phyloP scores from a whole-genome alignment of 1,140 invertebrate genomes.

The Bradysia coprophila region DNA sequence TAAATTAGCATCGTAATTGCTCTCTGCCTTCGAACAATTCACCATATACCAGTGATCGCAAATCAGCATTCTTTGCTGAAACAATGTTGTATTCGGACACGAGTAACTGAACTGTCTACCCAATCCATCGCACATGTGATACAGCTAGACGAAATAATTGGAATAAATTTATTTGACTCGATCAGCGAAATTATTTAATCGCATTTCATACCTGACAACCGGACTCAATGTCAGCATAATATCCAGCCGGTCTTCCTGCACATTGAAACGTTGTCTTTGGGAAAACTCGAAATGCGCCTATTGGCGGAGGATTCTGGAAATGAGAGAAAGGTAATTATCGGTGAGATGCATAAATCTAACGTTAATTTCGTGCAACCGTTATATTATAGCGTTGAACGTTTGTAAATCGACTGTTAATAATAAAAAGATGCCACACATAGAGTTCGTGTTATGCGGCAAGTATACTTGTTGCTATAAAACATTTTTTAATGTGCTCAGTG shows the following conservation, averaged over 20 bases:
- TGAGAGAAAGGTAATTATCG: background rate
- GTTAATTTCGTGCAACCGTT: too few species aligned
- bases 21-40: slow-evolving; percentile 47
- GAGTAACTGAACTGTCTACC: slow-evolving; percentile 53
- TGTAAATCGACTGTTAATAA: too few species aligned
- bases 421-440: too few species aligned
- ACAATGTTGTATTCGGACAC: slow-evolving; percentile 57
- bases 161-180: background rate
- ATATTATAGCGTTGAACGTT: too few species aligned
- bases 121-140: slow-evolving; percentile 57
- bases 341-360: too few species aligned
- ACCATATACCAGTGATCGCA: slow-evolving; percentile 72
- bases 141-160: slow-evolving; percentile 29
- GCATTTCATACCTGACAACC: slow-evolving; percentile 1
- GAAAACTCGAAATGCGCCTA: slow-evolving; percentile 9
- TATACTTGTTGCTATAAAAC: too few species aligned
- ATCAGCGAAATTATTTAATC: background rate
- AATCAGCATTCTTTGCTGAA: slow-evolving; percentile 59
- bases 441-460: too few species aligned
- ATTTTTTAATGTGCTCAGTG: too few species aligned
- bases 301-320: slow-evolving; percentile 13
- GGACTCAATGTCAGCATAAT: slow-evolving; percentile 51
- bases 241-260: slow-evolving; percentile 38
- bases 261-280: slow-evolving; percentile 36
- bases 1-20: slow-evolving; percentile 45